Percentiles rank a stretch among this genome's conserved stretches.
Conservation (phyloP, 23 tunicate genomes). For the Oikopleura vanhoeffeni region DNA sequence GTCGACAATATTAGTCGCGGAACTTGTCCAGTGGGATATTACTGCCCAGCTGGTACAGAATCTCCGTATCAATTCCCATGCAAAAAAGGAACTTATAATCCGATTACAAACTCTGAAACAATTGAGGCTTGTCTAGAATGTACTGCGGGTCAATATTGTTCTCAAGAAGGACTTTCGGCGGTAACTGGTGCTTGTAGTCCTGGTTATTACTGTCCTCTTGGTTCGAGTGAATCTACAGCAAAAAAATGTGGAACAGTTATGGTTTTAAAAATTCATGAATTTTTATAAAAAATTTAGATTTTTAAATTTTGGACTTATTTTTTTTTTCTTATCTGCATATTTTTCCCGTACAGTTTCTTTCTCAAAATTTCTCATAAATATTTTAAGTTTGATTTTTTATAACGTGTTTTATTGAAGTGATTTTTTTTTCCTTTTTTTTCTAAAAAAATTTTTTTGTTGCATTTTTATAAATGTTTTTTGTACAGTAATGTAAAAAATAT, state of each 20-base stretch:
- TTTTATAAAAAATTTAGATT: too few relatives aligned
- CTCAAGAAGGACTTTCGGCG: background rate
- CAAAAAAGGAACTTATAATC: conserved; percentile 49
- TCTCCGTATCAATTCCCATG: conserved; percentile 18
- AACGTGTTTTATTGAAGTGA: too few relatives aligned
- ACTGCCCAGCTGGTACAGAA: conserved; percentile 36
- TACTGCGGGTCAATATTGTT: conserved; percentile 52
- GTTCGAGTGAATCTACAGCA: background rate
- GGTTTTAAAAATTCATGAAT: conserved; percentile 21
- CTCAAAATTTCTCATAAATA: too few relatives aligned
- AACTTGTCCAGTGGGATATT: conserved; percentile 68
- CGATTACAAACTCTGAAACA: conserved; percentile 19
- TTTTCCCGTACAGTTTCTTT: too few relatives aligned
- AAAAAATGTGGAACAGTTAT: conserved; percentile 25
- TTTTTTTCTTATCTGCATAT: too few relatives aligned
- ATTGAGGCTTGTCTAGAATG: conserved; percentile 32
- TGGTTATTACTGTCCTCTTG: background rate
- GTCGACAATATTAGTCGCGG: background rate
- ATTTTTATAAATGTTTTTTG: too few relatives aligned
- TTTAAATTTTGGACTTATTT: too few relatives aligned
- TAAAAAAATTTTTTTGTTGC: too few relatives aligned
- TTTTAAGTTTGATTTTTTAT: too few relatives aligned
- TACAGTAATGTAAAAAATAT: too few relatives aligned
- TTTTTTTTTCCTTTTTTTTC: too few relatives aligned
- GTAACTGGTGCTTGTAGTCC: conserved; percentile 31